Conservation (phyloP, 2,797 vertebrate genomes). For the Rhinatrema bivittatum region DNA sequence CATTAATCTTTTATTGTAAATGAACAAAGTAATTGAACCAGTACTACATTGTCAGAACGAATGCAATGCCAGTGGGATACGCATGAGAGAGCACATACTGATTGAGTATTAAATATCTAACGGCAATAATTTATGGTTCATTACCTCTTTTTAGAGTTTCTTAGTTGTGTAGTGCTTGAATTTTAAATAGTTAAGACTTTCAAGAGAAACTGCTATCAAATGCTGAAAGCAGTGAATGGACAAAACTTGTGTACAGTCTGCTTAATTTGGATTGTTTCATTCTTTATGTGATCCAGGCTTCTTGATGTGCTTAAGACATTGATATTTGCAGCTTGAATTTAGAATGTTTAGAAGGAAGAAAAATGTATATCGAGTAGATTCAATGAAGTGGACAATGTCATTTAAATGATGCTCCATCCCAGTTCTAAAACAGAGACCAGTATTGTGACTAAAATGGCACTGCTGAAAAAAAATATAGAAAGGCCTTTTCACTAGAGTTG, state of each 20-base stretch:
- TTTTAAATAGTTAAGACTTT: constrained; percentile 59
- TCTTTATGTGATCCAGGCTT: constrained; percentile 21
- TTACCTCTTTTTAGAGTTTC: constrained; percentile 74
- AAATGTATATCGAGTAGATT: no score
- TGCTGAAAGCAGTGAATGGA: constrained; percentile 32
- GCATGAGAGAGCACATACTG: constrained; percentile 69
- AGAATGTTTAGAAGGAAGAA: neutral
- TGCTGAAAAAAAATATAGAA: no score
- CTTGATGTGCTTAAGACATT: constrained; percentile 2
- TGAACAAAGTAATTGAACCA: constrained; percentile 73
- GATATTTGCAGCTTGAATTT: constrained; percentile 14
- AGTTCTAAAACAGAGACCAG: no score
- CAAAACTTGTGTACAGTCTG: constrained; percentile 17
- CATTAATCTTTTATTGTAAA: constrained; percentile 90
- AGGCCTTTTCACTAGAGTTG: no score
- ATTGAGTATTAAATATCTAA: constrained; percentile 81
- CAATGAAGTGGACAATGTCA: no score
- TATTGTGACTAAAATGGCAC: no score
- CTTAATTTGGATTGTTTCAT: constrained; percentile 34
- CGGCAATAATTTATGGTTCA: constrained; percentile 72
- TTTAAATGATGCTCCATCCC: no score
- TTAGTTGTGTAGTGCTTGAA: constrained; percentile 62
- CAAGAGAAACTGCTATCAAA: constrained; percentile 43
- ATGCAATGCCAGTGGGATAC: constrained; percentile 69
- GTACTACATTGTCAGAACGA: constrained; percentile 67